A percentile compares a stretch with the other conserved stretches of the same genome.
These are phyloP conservation scores for Gerosis bhagava DNA, from an alignment of 2,888 invertebrate species.

Conservation along the genomic window DNA sequence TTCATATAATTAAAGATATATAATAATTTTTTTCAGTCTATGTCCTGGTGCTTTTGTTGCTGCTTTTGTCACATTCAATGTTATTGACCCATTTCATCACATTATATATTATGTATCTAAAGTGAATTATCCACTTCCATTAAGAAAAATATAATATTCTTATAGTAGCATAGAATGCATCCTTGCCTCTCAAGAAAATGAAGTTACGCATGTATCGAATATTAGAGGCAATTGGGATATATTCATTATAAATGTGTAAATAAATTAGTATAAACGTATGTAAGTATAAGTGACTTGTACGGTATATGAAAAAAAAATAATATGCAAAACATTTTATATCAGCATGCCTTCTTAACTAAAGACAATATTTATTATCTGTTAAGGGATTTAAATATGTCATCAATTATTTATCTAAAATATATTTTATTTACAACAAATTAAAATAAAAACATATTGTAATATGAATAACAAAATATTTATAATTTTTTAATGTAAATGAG, in stretches of 20 bases:
- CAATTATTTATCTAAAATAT: too few species aligned
- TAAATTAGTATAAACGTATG: conserved; percentile 22
- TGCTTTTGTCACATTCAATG: conserved; percentile 12
- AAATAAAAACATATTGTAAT: too few species aligned
- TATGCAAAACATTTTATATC: conserved; percentile 39
- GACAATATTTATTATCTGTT: too few species aligned
- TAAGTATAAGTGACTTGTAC: conserved; percentile 15
- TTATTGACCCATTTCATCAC: conserved; percentile 4
- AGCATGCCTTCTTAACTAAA: conserved; percentile 55
- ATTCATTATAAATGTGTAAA: conserved; percentile 24
- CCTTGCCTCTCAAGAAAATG: conserved; percentile 50
- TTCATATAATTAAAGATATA: too few species aligned
- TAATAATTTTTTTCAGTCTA: too few species aligned
- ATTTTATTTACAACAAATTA: conserved; percentile 16
- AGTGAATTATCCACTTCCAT: conserved; percentile 26
- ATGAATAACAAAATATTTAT: too few species aligned
- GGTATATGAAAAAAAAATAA: conserved; percentile 21
- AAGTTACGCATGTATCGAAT: conserved; percentile 6
- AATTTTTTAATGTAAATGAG: too few species aligned
- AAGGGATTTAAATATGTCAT: conserved; percentile 28
- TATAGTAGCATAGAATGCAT: conserved; percentile 58
- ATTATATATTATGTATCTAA: too few species aligned
- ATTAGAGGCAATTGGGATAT: conserved; percentile 10
- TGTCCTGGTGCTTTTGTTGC: too few species aligned
- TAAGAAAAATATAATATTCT: conserved; percentile 26